Conservation (phyloP, 2,113 vertebrate genomes). For the Brachyistius frenatus region DNA sequence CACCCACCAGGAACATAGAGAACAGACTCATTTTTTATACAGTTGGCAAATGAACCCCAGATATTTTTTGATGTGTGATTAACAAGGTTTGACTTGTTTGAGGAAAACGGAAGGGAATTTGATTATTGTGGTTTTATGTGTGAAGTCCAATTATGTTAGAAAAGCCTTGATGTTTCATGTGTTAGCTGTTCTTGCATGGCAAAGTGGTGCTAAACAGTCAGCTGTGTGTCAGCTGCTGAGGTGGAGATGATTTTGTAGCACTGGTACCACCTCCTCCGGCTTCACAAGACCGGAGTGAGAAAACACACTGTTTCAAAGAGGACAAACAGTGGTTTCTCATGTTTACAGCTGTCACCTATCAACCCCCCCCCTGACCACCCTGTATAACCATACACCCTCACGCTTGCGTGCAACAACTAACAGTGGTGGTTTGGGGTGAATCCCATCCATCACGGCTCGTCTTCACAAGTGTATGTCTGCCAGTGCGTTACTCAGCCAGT, state of each 20-base stretch:
- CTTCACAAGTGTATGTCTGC: conserved; percentile 64
- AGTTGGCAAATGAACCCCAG: neutral
- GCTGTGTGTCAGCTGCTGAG: conserved; percentile 44
- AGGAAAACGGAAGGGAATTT: conserved; percentile 31
- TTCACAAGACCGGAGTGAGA: conserved; percentile 55
- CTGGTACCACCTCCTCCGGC: conserved; percentile 44
- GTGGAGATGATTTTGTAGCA: conserved; percentile 42
- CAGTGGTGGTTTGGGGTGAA: conserved; percentile 40
- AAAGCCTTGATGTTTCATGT: conserved; percentile 40
- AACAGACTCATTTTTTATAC: conserved; percentile 16
- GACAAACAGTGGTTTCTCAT: conserved; percentile 62
- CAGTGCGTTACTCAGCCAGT: conserved; percentile 32
- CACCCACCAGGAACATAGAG: conserved; percentile 19
- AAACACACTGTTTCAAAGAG: conserved; percentile 66
- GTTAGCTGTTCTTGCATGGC: conserved; percentile 23
- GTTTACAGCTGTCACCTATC: conserved; percentile 63
- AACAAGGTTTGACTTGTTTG: conserved; percentile 42
- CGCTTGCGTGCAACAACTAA: conserved; percentile 60
- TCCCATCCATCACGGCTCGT: conserved; percentile 39
- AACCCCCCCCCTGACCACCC: neutral
- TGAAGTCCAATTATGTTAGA: conserved; percentile 24
- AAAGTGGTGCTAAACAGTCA: conserved; percentile 36
- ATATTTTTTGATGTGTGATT: neutral
- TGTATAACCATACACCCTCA: conserved; percentile 38
- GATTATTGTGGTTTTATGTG: conserved; percentile 50